Evolutionary conservation across 2,797 vertebrate species (phyloP).

Genomic region (Crypturellus tataupa): DNA sequence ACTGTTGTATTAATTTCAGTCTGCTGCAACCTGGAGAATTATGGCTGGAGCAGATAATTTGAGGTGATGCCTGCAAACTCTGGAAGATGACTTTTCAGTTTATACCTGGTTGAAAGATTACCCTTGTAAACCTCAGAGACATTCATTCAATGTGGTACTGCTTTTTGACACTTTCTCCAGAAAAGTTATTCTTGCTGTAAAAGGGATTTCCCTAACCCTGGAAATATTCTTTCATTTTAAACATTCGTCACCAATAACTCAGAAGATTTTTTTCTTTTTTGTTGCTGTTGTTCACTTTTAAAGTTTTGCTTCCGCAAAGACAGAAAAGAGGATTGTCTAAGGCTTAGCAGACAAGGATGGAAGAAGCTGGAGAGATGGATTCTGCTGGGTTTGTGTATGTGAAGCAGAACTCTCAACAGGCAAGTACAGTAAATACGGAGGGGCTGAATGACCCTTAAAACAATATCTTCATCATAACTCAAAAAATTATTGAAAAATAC

Average conservation of each 20-base stretch:
- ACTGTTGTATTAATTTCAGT: not conserved
- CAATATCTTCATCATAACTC: not conserved
- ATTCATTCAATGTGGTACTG: not conserved
- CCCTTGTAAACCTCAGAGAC: not conserved
- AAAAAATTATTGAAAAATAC: not conserved
- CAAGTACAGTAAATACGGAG: not conserved
- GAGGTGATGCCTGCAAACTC: not conserved
- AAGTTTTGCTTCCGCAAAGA: not conserved
- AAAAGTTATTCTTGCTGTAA: not conserved
- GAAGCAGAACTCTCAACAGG: not conserved
- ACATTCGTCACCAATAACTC: not conserved
- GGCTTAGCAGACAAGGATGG: not conserved
- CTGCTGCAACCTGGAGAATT: not conserved
- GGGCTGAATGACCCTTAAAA: not conserved
- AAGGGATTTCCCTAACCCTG: not conserved
- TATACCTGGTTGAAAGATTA: not conserved
- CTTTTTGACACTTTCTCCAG: not conserved
- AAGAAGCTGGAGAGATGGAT: not conserved
- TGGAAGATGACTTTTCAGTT: not conserved
- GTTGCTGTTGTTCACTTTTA: too few relatives aligned
- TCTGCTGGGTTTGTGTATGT: rapidly evolving
- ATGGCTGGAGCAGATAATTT: not conserved
- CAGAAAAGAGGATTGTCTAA: not conserved
- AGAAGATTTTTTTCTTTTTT: not conserved
- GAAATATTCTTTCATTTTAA: not conserved